phyloP scores from a whole-genome alignment of 2,888 invertebrate species.

The Helicoverpa assulta region DNA sequence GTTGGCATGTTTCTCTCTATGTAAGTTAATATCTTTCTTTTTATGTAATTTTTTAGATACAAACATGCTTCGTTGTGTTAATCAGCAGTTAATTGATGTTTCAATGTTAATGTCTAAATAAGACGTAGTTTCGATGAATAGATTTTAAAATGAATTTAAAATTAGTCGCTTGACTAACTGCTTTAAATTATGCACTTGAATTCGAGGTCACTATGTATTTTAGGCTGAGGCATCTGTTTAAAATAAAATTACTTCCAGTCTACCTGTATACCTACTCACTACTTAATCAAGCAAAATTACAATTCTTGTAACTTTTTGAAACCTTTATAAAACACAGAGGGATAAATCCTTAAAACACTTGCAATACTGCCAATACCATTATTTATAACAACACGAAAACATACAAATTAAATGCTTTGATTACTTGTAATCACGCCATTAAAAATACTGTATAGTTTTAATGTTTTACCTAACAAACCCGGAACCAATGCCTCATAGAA shows the following conservation, averaged over 20 bases:
- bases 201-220: neutral
- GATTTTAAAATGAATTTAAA: conserved; percentile 3
- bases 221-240: neutral
- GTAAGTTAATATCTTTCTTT: neutral
- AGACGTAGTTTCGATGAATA: conserved; percentile 20
- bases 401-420: conserved; percentile 29
- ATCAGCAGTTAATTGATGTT: conserved; percentile 62
- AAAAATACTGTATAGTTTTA: conserved; percentile 3
- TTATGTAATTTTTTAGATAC: conserved; percentile 25
- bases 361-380: too few species aligned
- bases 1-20: conserved; percentile 3
- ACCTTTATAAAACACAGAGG: too few species aligned
- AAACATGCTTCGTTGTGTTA: conserved; percentile 29
- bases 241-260: neutral
- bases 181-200: neutral
- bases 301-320: too few species aligned
- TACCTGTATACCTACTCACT: too few species aligned
- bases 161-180: neutral
- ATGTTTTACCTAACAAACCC: conserved; percentile 55
- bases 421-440: neutral
- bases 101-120: conserved; percentile 47
- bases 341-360: too few species aligned
- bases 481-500: conserved; percentile 74
- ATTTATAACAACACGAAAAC: neutral
- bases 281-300: too few species aligned